phyloP scores from a whole-genome alignment of 2,888 invertebrate genomes.

The Tetragonula carbonaria region DNA sequence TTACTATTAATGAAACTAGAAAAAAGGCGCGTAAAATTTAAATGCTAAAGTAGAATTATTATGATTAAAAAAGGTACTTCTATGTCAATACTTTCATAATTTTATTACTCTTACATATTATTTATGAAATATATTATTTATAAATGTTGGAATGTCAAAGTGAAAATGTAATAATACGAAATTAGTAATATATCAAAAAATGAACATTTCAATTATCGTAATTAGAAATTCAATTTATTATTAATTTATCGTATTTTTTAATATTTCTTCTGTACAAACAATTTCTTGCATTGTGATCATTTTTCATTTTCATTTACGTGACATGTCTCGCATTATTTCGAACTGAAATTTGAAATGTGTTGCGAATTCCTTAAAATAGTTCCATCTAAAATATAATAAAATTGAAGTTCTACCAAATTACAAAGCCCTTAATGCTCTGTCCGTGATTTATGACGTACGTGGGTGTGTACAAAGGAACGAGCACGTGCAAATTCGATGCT shows the following conservation, averaged over 20 bases:
- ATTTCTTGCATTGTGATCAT: background rate
- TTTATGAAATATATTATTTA: background rate
- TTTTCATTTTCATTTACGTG: background rate
- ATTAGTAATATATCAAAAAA: no score
- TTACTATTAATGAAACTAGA: background rate
- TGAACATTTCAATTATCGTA: background rate
- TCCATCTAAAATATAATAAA: conserved; percentile 4
- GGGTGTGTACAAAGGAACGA: conserved; percentile 46
- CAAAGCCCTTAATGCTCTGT: conserved; percentile 47
- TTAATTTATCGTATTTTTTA: background rate
- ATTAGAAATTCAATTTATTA: background rate
- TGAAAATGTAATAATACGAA: background rate
- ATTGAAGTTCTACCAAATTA: conserved; percentile 41
- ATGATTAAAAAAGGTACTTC: background rate
- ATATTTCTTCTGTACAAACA: background rate
- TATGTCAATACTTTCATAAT: background rate
- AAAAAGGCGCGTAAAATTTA: background rate
- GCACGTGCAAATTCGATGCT: conserved; percentile 61
- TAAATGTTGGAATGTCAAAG: background rate
- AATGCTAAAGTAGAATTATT: background rate
- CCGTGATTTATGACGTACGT: conserved; percentile 41
- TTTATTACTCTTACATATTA: no score
- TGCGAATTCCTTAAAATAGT: background rate
- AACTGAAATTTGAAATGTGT: background rate
- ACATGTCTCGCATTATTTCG: background rate